phyloP scores from a whole-genome alignment of 1,140 invertebrate species.

The Scylla paramamosain region DNA sequence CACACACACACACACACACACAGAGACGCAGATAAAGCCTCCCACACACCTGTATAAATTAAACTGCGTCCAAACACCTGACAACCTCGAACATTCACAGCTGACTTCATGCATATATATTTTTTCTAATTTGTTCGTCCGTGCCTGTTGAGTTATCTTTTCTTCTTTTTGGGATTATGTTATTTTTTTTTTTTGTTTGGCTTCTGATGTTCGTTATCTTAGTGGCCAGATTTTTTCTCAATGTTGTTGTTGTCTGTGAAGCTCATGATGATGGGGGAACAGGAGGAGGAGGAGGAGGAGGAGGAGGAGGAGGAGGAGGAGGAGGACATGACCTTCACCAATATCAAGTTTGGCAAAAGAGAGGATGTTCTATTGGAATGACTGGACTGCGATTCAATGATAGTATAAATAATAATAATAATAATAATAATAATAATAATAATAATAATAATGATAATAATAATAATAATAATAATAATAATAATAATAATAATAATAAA shows the following conservation, averaged over 20 bases:
- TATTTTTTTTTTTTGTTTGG: background rate
- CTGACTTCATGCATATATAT: background rate
- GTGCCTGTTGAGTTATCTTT: background rate
- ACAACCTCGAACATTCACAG: background rate
- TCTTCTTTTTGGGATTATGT: background rate
- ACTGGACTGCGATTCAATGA: too few relatives aligned
- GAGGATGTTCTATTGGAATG: too few relatives aligned
- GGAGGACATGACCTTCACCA: background rate
- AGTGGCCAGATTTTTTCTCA: background rate
- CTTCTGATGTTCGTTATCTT: background rate
- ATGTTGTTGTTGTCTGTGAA: too few relatives aligned
- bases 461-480: too few relatives aligned
- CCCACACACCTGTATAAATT: background rate
- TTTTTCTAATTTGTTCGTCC: background rate
- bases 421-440: too few relatives aligned
- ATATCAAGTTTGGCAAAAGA: too few relatives aligned
- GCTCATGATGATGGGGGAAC: background rate
- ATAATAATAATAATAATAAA: too few relatives aligned
- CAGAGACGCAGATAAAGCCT: background rate
- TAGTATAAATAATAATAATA: too few relatives aligned
- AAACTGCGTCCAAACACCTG: background rate
- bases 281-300: constrained; percentile 18
- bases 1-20: background rate
- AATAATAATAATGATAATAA: too few relatives aligned
- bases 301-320: background rate